Evolutionary conservation across 2,888 invertebrate genomes (phyloP).

Genomic region (Callinectes sapidus): DNA sequence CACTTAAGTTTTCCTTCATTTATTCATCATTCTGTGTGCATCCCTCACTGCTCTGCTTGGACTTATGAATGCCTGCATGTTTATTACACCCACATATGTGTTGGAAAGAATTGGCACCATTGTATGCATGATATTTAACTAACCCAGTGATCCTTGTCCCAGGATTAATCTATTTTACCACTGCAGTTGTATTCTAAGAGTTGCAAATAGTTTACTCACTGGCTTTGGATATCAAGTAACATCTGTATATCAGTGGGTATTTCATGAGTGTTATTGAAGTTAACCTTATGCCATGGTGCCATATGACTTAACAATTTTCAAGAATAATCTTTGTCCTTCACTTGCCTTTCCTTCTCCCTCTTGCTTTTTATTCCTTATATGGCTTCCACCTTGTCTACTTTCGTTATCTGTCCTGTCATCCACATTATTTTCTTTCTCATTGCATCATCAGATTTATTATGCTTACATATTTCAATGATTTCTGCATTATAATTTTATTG

Average conservation of each 20-base stretch:
- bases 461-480: slow-evolving; percentile 29
- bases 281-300: slow-evolving; percentile 21
- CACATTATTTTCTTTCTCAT: not conserved
- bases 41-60: not conserved
- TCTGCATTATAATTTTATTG: slow-evolving; percentile 11
- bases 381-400: slow-evolving; percentile 14
- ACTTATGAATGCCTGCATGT: not conserved
- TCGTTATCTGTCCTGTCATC: not conserved
- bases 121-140: slow-evolving; percentile 10
- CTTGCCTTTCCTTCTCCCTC: slow-evolving; percentile 28
- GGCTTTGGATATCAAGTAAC: slow-evolving; percentile 11
- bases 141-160: slow-evolving; percentile 17
- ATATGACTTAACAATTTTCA: slow-evolving; percentile 12
- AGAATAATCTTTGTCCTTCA: slow-evolving; percentile 31
- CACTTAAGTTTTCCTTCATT: not conserved
- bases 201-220: slow-evolving; percentile 18
- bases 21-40: not conserved
- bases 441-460: not conserved
- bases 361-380: not conserved
- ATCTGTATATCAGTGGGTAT: slow-evolving; percentile 8
- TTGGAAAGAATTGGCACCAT: slow-evolving; percentile 25
- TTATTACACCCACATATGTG: not conserved
- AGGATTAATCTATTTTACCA: not conserved
- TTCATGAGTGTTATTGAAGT: slow-evolving; percentile 21
- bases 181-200: not conserved